A percentile compares a stretch with the other conserved stretches of the same genome.
These are phyloP conservation scores for Drosophila longiperda DNA, from an alignment of 2,888 invertebrate species.

Conservation along the genomic window DNA sequence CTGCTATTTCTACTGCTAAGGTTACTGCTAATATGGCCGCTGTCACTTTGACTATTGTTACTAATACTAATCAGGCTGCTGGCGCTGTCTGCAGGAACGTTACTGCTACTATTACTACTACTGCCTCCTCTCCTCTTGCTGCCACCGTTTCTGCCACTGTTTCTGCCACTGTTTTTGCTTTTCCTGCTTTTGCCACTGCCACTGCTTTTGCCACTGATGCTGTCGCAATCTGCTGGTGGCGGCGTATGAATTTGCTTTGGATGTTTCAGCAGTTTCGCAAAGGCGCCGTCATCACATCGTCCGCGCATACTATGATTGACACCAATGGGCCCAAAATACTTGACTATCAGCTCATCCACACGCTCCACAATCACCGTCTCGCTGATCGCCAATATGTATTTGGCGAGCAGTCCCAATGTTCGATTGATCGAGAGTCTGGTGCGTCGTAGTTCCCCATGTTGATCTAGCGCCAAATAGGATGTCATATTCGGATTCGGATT, in stretches of 20 bases:
- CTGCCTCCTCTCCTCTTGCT: conserved; percentile 59
- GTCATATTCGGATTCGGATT: conserved; percentile 90
- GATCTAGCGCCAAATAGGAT: conserved; percentile 91
- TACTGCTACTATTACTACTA: conserved; percentile 59
- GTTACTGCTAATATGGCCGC: conserved; percentile 75
- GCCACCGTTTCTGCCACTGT: conserved; percentile 54
- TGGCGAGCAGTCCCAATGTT: conserved; percentile 90
- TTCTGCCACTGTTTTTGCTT: conserved; percentile 60
- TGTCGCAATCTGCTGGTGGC: conserved; percentile 84
- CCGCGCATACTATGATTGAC: conserved; percentile 85
- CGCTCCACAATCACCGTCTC: conserved; percentile 86
- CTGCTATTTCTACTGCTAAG: conserved; percentile 68
- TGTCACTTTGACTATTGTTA: conserved; percentile 77
- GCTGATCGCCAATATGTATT: conserved; percentile 90
- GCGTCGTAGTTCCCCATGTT: conserved; percentile 89
- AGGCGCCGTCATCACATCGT: conserved; percentile 85
- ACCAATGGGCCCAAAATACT: conserved; percentile 85
- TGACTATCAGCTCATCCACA: conserved; percentile 86
- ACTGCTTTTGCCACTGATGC: conserved; percentile 57
- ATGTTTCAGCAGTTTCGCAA: conserved; percentile 83
- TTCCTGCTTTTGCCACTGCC: conserved; percentile 58
- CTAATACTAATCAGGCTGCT: conserved; percentile 77
- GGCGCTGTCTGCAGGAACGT: conserved; percentile 68
- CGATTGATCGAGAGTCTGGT: conserved; percentile 89
- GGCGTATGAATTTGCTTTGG: conserved; percentile 85